Conservation (phyloP, 2,888 invertebrate genomes). For the Patella ulyssiponensis region DNA sequence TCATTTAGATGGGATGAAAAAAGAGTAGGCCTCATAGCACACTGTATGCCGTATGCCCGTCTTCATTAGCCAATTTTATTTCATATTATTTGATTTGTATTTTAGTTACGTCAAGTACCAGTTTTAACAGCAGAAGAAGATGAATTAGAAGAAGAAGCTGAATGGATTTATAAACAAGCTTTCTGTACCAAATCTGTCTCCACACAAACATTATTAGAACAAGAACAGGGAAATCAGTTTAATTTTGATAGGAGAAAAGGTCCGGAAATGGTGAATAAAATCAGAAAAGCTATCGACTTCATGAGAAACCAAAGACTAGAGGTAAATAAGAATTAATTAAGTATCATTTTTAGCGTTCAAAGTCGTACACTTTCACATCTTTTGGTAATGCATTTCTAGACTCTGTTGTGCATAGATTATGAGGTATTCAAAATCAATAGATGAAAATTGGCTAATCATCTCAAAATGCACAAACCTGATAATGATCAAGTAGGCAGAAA, state of each 20-base stretch:
- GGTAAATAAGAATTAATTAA: slow-evolving; percentile 56
- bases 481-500: too few species aligned
- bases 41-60: too few species aligned
- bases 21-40: too few species aligned
- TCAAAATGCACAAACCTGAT: too few species aligned
- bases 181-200: slow-evolving; percentile 89
- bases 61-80: background rate
- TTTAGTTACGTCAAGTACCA: slow-evolving; percentile 87
- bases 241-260: slow-evolving; percentile 38
- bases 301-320: slow-evolving; percentile 96
- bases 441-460: too few species aligned
- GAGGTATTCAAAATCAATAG: background rate
- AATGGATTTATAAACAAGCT: slow-evolving; percentile 97
- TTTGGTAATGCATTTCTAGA: background rate
- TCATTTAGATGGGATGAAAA: too few species aligned
- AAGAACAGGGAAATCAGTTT: background rate
- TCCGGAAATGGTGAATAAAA: slow-evolving; percentile 77
- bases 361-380: too few species aligned
- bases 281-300: slow-evolving; percentile 93
- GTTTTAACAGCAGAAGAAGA: slow-evolving; percentile 79
- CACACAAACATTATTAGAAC: slow-evolving; percentile 77
- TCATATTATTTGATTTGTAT: background rate
- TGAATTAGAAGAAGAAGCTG: slow-evolving; percentile 93
- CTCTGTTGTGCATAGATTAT: background rate
- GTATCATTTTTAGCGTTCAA: background rate